These are phyloP conservation scores for Eupithecia centaureata DNA, from an alignment of 2,888 invertebrate genomes.

Conservation along the genomic window DNA sequence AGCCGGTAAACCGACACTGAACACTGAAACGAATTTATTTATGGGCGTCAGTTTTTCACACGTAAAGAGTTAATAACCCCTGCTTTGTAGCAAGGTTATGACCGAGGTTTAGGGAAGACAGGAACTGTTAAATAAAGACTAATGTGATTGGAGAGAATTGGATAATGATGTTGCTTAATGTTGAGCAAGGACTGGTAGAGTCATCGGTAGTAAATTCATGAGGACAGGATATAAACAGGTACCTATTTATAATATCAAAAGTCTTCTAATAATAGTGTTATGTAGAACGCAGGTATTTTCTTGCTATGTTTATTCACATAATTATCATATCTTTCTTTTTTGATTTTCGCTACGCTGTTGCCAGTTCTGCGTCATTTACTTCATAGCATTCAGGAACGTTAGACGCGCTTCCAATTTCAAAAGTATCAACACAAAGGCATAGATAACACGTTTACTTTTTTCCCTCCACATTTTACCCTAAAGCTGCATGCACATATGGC, in stretches of 20 bases:
- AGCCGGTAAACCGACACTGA: slow-evolving; percentile 35
- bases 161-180: slow-evolving; percentile 13
- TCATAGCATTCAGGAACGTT: slow-evolving; percentile 1
- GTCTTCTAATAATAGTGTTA: too few species aligned
- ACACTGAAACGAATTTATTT: slow-evolving; percentile 35
- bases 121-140: slow-evolving; percentile 15
- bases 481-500: slow-evolving; percentile 35
- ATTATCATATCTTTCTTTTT: not conserved
- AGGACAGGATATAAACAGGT: not conserved
- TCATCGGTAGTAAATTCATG: not conserved
- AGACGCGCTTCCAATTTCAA: slow-evolving; percentile 23
- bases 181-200: not conserved
- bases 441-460: slow-evolving; percentile 24
- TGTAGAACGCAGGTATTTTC: too few species aligned
- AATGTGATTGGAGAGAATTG: slow-evolving; percentile 19
- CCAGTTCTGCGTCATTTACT: slow-evolving; percentile 5
- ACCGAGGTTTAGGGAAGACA: slow-evolving; percentile 11
- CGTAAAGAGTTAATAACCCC: slow-evolving; percentile 40
- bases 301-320: not conserved
- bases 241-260: too few species aligned
- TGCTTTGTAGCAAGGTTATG: slow-evolving; percentile 35
- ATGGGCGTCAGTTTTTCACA: slow-evolving; percentile 34
- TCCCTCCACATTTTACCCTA: slow-evolving; percentile 27
- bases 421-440: slow-evolving; percentile 26
- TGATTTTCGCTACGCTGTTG: not conserved